Evolutionary conservation across 2,888 invertebrate genomes (phyloP), one percentile per base, ranked within the genome.

Genomic region (Alviniconcha strummeri): DNA sequence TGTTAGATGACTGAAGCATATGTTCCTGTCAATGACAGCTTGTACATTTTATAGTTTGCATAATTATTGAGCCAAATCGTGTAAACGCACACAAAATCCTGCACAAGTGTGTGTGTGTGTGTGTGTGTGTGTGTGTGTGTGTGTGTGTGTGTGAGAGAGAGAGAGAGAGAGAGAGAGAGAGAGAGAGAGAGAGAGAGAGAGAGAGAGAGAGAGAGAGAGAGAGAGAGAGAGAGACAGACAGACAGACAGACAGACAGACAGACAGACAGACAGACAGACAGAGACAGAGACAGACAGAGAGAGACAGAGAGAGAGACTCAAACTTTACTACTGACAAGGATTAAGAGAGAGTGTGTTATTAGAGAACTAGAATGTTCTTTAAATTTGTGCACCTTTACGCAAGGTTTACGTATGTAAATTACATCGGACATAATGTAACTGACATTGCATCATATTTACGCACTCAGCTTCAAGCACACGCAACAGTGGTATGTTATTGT

Each of bases 71-170:
- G 36, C 36, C 36, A 36, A 36, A 36, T 36, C 36, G 36, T 74
- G 19, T n/a, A 13, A 8, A 71, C 19, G 71, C 19, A 71, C 19
- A 71, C 71, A n/a, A 8, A n/a, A 11, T 11, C 71, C 8, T 71
- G 74, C 9, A 36, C 36, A 13, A 13, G 74, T 74, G 74, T 74
- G 74, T 74, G 74, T 74, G 74, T 74, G 74, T 74, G 74, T 74
- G 5, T 75, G 19, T 75, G 75, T 75, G 5, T 74, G 74, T 74
- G 74, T 74, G 74, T 74, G 74, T 74, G 74, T 74, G 74, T 52
- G 74, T 52, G 74, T 54, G 74, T 74, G 74, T 74, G 74, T 52
- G 74, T 74, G 54, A 15, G 74, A 52, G 54, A 52, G 72, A 19
- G 19, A 17, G 72, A 9, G 72, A 15, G n/a, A 69, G 69, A 69